A percentile compares a stretch with the other conserved stretches of the same genome.
Conservation (phyloP, 2,113 vertebrate genomes). For the Hyperoodon ampullatus region DNA sequence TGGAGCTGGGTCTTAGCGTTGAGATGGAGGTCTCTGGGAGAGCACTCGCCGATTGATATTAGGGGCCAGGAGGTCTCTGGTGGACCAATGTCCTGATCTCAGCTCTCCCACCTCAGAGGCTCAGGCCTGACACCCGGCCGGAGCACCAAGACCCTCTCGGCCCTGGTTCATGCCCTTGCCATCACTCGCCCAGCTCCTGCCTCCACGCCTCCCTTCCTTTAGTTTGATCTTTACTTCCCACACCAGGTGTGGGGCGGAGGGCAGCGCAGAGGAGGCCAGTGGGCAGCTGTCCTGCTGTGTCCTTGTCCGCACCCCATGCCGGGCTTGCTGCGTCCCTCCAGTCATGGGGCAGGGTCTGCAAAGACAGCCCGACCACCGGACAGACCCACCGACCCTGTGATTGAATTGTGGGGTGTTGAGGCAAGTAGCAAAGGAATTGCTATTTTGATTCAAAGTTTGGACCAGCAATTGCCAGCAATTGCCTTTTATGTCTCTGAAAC, state of each 20-base stretch:
- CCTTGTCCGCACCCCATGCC: background rate
- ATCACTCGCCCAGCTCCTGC: background rate
- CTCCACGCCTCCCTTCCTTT: background rate
- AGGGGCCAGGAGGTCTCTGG: too few species aligned
- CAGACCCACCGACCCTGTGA: background rate
- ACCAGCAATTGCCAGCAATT: background rate
- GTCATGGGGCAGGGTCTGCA: fast-evolving
- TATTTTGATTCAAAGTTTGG: background rate
- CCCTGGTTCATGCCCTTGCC: background rate
- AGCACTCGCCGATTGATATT: too few species aligned
- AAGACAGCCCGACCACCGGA: fast-evolving
- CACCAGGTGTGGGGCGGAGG: too few species aligned
- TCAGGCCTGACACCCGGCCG: too few species aligned
- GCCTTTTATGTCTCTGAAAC: background rate
- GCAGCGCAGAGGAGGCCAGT: background rate
- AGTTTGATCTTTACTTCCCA: constrained; percentile 23
- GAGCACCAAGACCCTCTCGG: background rate
- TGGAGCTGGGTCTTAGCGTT: too few species aligned
- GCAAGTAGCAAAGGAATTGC: background rate
- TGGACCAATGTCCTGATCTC: too few species aligned
- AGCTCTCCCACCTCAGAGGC: too few species aligned
- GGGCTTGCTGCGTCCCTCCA: fast-evolving
- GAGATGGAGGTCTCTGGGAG: too few species aligned
- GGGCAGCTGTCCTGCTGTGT: too few species aligned
- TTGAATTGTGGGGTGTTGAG: background rate